These are phyloP conservation scores for Bimastos eiseni DNA, from an alignment of 2,888 invertebrate genomes.

Conservation along the genomic window DNA sequence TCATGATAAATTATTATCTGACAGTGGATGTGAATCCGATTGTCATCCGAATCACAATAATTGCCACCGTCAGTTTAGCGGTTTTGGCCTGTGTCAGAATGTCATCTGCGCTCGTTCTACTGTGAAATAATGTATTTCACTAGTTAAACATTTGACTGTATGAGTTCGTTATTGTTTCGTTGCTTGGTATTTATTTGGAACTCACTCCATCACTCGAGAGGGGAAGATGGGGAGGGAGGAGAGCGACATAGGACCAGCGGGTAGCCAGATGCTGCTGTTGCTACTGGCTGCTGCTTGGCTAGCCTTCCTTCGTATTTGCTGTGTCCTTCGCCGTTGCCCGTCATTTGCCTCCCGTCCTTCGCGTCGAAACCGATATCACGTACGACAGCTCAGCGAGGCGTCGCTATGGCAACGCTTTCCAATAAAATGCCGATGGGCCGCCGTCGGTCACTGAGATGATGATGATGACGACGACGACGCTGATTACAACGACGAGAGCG, in stretches of 20 bases:
- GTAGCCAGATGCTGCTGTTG: not conserved
- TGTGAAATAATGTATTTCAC: not conserved
- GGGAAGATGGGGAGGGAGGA: not conserved
- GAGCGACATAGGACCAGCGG: not conserved
- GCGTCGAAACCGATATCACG: not conserved
- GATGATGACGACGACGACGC: not conserved
- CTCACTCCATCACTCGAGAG: not conserved
- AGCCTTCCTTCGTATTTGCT: not conserved
- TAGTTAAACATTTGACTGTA: not conserved
- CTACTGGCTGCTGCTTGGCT: not conserved
- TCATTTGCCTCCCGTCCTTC: not conserved
- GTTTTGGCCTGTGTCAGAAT: not conserved
- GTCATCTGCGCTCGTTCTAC: not conserved
- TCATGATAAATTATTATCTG: too few species aligned
- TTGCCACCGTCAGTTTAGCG: not conserved
- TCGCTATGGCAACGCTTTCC: constrained; percentile 21
- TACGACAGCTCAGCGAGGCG: not conserved
- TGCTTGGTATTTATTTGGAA: not conserved
- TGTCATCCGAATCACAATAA: not conserved
- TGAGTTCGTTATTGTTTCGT: not conserved
- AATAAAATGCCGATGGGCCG: constrained; percentile 14
- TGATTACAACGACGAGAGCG: not conserved
- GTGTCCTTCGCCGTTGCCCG: not conserved
- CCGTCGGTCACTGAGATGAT: not conserved
- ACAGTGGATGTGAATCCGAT: too few species aligned